phyloP scores from a whole-genome alignment of 2,888 invertebrate genomes.

The Schizaphis graminum region DNA sequence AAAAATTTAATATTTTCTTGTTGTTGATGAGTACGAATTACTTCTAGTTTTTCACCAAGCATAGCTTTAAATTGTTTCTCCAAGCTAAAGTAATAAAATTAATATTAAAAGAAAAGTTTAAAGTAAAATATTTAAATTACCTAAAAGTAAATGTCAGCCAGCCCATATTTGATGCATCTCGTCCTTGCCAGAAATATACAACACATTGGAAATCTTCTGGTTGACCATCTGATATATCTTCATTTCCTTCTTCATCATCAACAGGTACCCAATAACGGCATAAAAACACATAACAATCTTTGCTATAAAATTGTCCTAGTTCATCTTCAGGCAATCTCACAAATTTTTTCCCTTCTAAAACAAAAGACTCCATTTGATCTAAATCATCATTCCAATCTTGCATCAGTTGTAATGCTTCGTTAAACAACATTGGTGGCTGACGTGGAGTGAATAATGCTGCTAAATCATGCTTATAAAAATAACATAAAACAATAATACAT shows the following conservation, averaged over 20 bases:
- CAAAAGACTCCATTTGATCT: constrained; percentile 97
- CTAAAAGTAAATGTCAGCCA: constrained; percentile 99
- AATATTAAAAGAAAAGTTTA: background rate
- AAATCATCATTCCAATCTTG: constrained; percentile 99
- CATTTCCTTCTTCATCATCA: constrained; percentile 76
- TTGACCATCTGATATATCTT: constrained; percentile 71
- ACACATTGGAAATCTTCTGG: constrained; percentile 88
- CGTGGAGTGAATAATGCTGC: constrained; percentile 96
- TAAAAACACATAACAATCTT: constrained; percentile 97
- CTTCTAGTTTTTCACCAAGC: constrained; percentile 92
- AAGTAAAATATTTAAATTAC: constrained; percentile 68
- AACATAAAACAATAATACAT: background rate
- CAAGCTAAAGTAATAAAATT: constrained; percentile 72
- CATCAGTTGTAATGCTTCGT: constrained; percentile 89
- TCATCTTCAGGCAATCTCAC: constrained; percentile 96
- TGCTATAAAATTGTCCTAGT: constrained; percentile 87
- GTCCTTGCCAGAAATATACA: constrained; percentile 99
- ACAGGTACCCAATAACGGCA: constrained; percentile 93
- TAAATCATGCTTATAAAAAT: constrained; percentile 82
- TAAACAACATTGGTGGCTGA: constrained; percentile 86
- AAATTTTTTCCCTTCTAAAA: constrained; percentile 96
- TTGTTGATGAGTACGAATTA: constrained; percentile 96
- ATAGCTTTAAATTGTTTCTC: constrained; percentile 91
- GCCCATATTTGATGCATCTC: constrained; percentile 98
- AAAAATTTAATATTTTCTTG: constrained; percentile 99